A percentile compares a stretch with the other conserved stretches of the same genome.
Evolutionary conservation across 2,797 vertebrate species (phyloP).

Genomic region (Gallinago stenura): DNA sequence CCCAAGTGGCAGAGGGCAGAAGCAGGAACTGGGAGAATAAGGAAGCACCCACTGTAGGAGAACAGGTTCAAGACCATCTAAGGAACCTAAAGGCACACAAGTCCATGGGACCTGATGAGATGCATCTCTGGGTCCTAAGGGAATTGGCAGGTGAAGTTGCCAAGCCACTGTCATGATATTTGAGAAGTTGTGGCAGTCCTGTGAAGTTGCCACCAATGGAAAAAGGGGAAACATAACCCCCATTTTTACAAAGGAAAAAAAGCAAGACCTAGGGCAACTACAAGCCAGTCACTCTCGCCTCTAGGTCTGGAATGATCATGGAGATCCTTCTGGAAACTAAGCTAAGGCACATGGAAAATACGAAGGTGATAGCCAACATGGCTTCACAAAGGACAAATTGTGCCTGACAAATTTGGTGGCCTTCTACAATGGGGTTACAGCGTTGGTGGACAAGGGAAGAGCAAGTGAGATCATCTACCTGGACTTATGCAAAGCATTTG

Average conservation of each 20-base stretch:
- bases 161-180: not conserved
- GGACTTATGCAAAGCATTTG: not conserved
- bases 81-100: not conserved
- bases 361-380: not conserved
- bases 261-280: not conserved
- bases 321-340: not conserved
- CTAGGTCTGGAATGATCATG: not conserved
- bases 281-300: not conserved
- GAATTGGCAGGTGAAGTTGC: not conserved
- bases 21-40: not conserved
- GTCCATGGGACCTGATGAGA: not conserved
- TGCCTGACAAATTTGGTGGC: not conserved
- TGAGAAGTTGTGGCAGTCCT: not conserved
- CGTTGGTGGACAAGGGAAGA: not conserved
- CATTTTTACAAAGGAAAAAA: not conserved
- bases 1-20: not conserved
- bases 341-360: not conserved
- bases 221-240: not conserved
- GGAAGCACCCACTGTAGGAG: not conserved
- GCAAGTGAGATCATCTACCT: not conserved
- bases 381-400: not conserved
- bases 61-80: not conserved
- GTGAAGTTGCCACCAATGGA: not conserved
- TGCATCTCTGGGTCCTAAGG: not conserved
- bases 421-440: not conserved